Base-by-base conservation (phyloP, 2,113 vertebrate genomes). In the Hiodon alosoides region DNA sequence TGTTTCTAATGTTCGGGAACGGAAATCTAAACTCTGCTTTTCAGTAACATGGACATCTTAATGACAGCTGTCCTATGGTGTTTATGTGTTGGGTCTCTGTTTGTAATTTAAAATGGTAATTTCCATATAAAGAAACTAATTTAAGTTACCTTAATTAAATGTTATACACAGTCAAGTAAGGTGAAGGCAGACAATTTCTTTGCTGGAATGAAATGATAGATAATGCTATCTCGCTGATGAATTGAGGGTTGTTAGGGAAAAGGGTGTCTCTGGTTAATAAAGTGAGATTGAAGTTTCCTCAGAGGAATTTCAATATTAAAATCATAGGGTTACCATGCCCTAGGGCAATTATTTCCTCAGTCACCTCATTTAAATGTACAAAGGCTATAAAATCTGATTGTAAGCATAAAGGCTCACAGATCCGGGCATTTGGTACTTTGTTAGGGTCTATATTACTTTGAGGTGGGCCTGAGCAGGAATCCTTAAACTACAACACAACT, bases 31-130 rank as follows among this genome's bases (percentile, higher is more conserved):
- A 31, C 31, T 31, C 31, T 31, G 31, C 31, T 31, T 31, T 31
- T 31, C 31, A 31, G 31, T 31, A 31, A 31, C 31, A 31, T 31
- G 31, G 31, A 31, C 31, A 2, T 31, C 31, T 69, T 54, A 69
- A 54, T 69, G 16, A 64, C 9, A 2, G 47, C 47, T 46, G 16
- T 47, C 47, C 3, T 62, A 62, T 50, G 60, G 16, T 64, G 48
- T 73, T 48, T 31, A 64, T n/a, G n/a, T 64, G 31, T 31, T 31
- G 16, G 16, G 4, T n/a, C 16, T 17, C 46, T 62, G n/a, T 50
- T 73, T 73, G 48, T 61, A 69, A 48, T 73, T 73, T 73, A 64
- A 73, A 64, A 73, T 72, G 31, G 14, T 16, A 61, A 50, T 61
- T 61, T 52, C n/a, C 17, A 31, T 73, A 16, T 53, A 64, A 73